Percentiles rank a stretch among this genome's conserved stretches.
Evolutionary conservation across 1,140 invertebrate species (phyloP).

Genomic region (Euglossa dilemma): DNA sequence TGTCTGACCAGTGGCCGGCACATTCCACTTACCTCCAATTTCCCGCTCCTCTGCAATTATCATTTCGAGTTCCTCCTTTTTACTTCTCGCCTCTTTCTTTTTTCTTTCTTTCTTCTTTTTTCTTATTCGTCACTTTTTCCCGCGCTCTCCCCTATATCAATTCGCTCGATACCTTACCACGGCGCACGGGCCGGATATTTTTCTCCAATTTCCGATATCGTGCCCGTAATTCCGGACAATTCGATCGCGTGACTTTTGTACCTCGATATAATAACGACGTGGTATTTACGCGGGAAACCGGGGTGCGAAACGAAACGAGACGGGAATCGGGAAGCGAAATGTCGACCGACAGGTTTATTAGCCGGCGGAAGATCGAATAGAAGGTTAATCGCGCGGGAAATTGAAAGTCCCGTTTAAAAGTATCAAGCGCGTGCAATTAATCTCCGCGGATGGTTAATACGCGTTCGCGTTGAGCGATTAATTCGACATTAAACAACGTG

Average conservation of each 20-base stretch:
- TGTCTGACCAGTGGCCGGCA: background rate
- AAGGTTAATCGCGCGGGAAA: conserved; percentile 23
- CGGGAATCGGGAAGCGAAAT: background rate
- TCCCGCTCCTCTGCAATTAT: background rate
- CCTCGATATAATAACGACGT: no score
- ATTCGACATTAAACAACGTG: conserved; percentile 32
- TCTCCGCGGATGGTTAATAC: background rate
- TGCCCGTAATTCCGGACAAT: no score
- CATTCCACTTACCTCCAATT: background rate
- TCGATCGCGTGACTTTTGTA: no score
- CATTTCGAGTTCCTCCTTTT: background rate
- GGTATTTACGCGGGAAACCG: background rate
- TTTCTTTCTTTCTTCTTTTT: no score
- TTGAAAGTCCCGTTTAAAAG: conserved; percentile 13
- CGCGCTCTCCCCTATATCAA: no score
- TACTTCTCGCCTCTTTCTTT: no score
- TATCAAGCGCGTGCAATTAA: background rate
- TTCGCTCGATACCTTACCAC: no score
- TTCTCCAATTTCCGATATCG: no score
- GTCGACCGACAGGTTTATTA: background rate
- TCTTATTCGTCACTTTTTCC: no score
- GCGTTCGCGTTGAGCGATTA: background rate
- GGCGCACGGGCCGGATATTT: no score
- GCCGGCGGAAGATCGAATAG: background rate
- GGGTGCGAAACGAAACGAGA: no score